Conservation (phyloP, 2,113 vertebrate species). For the Oostethus manadensis region DNA sequence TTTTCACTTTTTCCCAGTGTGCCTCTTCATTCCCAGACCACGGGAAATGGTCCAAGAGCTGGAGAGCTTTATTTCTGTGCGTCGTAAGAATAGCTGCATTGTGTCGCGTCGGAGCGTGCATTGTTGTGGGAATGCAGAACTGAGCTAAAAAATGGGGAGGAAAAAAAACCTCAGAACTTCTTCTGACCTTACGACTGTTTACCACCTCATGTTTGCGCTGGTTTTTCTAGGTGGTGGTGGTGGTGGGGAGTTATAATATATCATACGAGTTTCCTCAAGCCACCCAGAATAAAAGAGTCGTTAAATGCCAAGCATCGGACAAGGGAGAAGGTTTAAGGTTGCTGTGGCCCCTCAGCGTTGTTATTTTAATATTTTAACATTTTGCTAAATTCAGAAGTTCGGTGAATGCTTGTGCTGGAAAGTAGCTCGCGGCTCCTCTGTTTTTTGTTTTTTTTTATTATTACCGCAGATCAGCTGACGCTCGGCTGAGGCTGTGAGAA, state of each 20-base stretch:
- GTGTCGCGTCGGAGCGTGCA: slow-evolving; percentile 49
- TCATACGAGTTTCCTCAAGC: background rate
- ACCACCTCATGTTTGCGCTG: slow-evolving; percentile 8
- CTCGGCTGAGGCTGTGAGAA: slow-evolving; percentile 34
- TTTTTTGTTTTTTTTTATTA: too few species aligned
- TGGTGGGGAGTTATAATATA: too few species aligned
- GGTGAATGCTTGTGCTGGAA: background rate
- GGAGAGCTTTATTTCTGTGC: slow-evolving; percentile 49
- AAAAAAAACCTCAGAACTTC: slow-evolving; percentile 16
- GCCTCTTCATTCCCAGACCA: slow-evolving; percentile 48
- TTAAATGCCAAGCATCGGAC: slow-evolving; percentile 8
- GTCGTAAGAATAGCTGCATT: slow-evolving; percentile 69
- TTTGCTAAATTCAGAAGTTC: background rate
- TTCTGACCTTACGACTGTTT: slow-evolving; percentile 1
- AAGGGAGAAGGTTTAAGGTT: slow-evolving; percentile 7
- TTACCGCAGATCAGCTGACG: slow-evolving; percentile 44
- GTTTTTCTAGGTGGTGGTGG: background rate
- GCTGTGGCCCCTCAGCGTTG: background rate
- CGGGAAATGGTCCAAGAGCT: slow-evolving; percentile 60
- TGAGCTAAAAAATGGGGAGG: slow-evolving; percentile 36
- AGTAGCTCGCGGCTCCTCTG: slow-evolving; percentile 11
- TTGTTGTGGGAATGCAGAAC: slow-evolving; percentile 61
- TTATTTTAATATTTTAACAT: background rate
- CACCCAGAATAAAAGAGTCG: background rate
- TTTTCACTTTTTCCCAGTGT: slow-evolving; percentile 28